Evolutionary conservation across 2,888 invertebrate species (phyloP).

Genomic region (Polyommatus icarus): DNA sequence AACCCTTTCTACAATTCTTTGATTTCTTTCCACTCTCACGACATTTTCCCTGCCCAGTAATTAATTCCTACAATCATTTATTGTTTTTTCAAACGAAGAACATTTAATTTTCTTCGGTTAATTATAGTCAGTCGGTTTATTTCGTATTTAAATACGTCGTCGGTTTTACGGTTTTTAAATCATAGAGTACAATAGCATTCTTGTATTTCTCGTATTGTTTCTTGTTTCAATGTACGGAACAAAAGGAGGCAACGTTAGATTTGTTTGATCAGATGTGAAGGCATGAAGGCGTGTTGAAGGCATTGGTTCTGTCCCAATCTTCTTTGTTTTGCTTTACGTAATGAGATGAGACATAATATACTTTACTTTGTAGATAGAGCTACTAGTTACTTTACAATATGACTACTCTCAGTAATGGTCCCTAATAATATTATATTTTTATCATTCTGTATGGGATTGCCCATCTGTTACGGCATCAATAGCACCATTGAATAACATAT

Average conservation of each 20-base stretch:
- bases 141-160: constrained; percentile 27
- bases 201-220: constrained; percentile 38
- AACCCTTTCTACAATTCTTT: constrained; percentile 70
- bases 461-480: no score
- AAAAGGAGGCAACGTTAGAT: constrained; percentile 56
- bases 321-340: constrained; percentile 24
- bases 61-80: constrained; percentile 55
- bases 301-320: constrained; percentile 42
- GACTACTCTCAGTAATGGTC: no score
- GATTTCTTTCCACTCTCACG: constrained; percentile 61
- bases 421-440: no score
- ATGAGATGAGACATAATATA: not conserved
- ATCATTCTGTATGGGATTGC: no score
- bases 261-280: constrained; percentile 76
- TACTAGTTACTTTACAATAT: not conserved
- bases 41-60: constrained; percentile 61
- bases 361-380: not conserved
- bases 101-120: constrained; percentile 32
- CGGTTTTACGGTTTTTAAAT: constrained; percentile 30
- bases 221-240: constrained; percentile 44
- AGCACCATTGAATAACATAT: no score
- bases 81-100: constrained; percentile 44
- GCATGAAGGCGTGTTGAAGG: no score
- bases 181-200: constrained; percentile 21
- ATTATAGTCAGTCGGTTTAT: constrained; percentile 31